Evolutionary conservation across 2,113 vertebrate genomes (phyloP), one percentile per base, ranked within the genome.

Genomic region (Vicugna pacos): DNA sequence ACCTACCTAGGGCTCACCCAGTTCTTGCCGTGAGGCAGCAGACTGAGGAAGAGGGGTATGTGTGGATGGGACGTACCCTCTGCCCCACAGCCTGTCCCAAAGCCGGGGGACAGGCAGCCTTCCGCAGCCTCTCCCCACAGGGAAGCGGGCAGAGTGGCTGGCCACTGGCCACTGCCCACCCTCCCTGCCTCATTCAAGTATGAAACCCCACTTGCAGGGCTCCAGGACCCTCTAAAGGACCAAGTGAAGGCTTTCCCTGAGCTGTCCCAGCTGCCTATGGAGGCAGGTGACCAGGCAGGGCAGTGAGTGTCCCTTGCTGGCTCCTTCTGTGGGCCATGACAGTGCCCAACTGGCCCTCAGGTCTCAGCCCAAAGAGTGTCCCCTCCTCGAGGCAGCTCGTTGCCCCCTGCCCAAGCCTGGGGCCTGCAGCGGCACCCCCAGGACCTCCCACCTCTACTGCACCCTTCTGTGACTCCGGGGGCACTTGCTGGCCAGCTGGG

Each of bases 21-120:
- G 85, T 17, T 93, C 96, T 82, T 89, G 96, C 97, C 97, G 95
- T 75, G 32, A 96, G 89, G 95, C 96, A 95, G 82, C 93, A 50
- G 69, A 24, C 11, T 1, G 73, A 92, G 92, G 70, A 75, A 90
- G 92, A 54, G 24, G 32, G 69, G 48, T 48, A 20, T 38, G 20
- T 38, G 1, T 3, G 20, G 52, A 17, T 10, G 28, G 82, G 75
- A 70, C 14, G 73, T n/a, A 73, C 46, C n/a, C 56, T 58, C 91
- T 79, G 83, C 91, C 89, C 88, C 24, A 2, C 2, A 58, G 86
- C 28, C 56, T 69, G 20, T 7, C 50, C 35, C 60, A 30, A 54
- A 77, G 77, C 64, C 42, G 56, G 48, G 38, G 79, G 77, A 54
- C 65, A 75, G 69, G 42, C 28, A 11, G 91, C 62, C 69, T 62